phyloP scores from a whole-genome alignment of 2,113 vertebrate species.

The Cercopithecus mona region DNA sequence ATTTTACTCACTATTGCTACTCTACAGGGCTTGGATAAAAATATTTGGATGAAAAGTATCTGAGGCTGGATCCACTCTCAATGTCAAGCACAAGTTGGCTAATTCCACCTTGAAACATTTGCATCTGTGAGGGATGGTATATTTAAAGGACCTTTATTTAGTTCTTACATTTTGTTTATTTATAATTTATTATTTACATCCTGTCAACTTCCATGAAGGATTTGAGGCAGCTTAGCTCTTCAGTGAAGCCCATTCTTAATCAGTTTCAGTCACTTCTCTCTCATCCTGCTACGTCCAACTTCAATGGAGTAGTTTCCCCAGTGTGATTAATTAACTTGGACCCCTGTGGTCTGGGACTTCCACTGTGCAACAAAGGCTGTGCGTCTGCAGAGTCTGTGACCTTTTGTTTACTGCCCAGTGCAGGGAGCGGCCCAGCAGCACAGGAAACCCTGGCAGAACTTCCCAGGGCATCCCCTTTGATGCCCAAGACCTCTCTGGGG shows the following conservation, averaged over 20 bases:
- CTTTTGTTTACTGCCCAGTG: conserved; percentile 39
- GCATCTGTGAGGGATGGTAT: conserved; percentile 23
- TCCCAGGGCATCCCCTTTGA: conserved; percentile 51
- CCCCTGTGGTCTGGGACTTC: conserved; percentile 22
- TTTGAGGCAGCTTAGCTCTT: conserved; percentile 42
- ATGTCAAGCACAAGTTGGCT: background rate
- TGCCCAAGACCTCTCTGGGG: background rate
- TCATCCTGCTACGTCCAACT: background rate
- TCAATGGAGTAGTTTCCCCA: conserved; percentile 62
- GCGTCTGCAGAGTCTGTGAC: conserved; percentile 1
- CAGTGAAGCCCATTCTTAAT: conserved; percentile 33
- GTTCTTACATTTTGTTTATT: conserved; percentile 69
- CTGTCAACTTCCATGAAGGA: conserved; percentile 58
- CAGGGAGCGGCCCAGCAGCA: background rate
- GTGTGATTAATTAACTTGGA: conserved; percentile 65
- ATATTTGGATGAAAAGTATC: background rate
- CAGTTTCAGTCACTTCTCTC: conserved; percentile 35
- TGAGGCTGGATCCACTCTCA: background rate
- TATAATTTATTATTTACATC: conserved; percentile 69
- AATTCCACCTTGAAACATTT: background rate
- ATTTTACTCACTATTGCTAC: background rate
- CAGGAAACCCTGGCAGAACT: conserved; percentile 50
- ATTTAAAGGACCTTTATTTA: conserved; percentile 63
- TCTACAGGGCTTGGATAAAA: background rate
- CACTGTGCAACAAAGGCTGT: background rate